Conservation (phyloP, 2,888 invertebrate species). For the Arctia plantaginis region DNA sequence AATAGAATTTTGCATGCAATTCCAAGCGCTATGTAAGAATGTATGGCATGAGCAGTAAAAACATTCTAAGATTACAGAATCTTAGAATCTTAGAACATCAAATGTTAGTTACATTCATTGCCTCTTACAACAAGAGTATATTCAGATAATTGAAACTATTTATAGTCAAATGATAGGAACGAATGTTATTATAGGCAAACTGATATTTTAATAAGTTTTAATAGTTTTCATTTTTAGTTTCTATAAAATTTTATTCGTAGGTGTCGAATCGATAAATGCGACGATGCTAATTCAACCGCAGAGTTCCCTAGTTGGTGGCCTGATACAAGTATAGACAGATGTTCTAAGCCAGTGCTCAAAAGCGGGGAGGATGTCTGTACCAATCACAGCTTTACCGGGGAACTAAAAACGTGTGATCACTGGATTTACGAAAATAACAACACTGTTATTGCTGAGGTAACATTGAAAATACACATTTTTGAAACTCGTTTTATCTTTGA, state of each 20-base stretch:
- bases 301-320: conserved; percentile 71
- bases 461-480: not conserved
- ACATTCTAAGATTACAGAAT: not conserved
- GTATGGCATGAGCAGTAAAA: not conserved
- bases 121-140: too few relatives aligned
- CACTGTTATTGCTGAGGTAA: conserved; percentile 72
- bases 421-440: conserved; percentile 75
- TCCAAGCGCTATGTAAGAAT: not conserved
- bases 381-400: conserved; percentile 58
- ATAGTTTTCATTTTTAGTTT: not conserved
- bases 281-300: conserved; percentile 45
- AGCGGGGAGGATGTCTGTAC: conserved; percentile 51
- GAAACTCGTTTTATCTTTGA: not conserved
- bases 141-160: too few relatives aligned
- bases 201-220: not conserved
- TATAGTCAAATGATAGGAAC: too few relatives aligned
- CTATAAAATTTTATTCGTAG: conserved; percentile 46
- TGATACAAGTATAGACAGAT: conserved; percentile 59
- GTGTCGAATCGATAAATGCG: conserved; percentile 71
- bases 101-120: too few relatives aligned
- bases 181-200: too few relatives aligned
- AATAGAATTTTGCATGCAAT: too few relatives aligned
- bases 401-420: conserved; percentile 57
- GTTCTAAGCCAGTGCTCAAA: conserved; percentile 62
- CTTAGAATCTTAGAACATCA: too few relatives aligned